Evolutionary conservation across 2,113 vertebrate genomes (phyloP), one percentile per base, ranked within the genome.

Genomic region (Miniopterus natalensis): DNA sequence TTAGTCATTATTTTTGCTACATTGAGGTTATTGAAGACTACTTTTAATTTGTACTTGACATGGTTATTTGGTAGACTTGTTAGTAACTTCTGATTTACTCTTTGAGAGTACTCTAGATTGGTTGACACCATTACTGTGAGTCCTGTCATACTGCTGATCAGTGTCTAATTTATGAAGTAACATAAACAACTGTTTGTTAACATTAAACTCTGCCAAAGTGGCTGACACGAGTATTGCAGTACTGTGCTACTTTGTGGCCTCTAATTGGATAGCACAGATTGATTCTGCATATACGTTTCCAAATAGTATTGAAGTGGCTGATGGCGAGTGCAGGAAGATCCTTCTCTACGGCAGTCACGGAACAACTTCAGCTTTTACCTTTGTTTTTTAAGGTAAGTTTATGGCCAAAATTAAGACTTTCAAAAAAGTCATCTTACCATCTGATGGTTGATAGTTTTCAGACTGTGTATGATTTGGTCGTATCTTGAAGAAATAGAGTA

Each of bases 241-340:
- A 6, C 47, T 42, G 14, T 47, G 88, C n/a, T 90, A 7, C 61
- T 59, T 61, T 18, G 13, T 59, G 61, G 7, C 84, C 18, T 49
- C n/a, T 68, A 20, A 88, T 14, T 90, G 65, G 10, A 61, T n/a
- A 78, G 42, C 3, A 10, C 53, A 63, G 61, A 49, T 57, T 96
- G 70, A 95, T 20, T 66, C 17, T 80, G 27, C 18, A 4, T 90
- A 14, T 92, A 90, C 88, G 9, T 93, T 79, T 93, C 84, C 95
- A 86, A 97, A 87, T 97, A 99, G 99, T 99, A 97, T 97, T 99
- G 92, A 99, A 99, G 96, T 99, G 99, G 99, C 97, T 99, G 97
- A 99, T 99, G 98, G 99, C 99, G 10, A 99, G 99, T 85, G 99
- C 99, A n/a, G 99, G 99, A 79, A 99, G 99, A 83, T 99, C 99